Percentiles rank a stretch among this genome's conserved stretches.
These are phyloP conservation scores for Pterocles orientalis DNA, from an alignment of 2,113 vertebrate species.

Conservation along the genomic window DNA sequence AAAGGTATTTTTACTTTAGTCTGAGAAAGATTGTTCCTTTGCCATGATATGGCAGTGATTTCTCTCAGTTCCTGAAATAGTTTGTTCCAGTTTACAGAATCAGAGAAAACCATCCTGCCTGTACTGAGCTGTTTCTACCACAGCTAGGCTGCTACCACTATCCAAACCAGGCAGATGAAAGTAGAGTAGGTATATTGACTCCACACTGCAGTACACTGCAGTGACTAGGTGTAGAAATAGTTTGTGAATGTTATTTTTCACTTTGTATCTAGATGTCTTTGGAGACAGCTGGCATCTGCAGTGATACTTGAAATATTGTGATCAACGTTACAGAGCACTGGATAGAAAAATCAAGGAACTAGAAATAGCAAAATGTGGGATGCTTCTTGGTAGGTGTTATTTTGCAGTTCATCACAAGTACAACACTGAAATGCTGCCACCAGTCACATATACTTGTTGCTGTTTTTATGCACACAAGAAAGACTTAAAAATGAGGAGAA, in stretches of 20 bases:
- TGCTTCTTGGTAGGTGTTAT: slow-evolving; percentile 44
- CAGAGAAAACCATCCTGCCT: background rate
- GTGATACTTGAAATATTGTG: slow-evolving; percentile 38
- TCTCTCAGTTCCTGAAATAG: background rate
- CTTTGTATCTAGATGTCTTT: background rate
- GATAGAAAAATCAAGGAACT: slow-evolving; percentile 29
- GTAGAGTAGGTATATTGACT: background rate
- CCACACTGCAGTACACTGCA: background rate
- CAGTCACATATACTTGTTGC: slow-evolving; percentile 48
- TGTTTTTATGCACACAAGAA: slow-evolving; percentile 2
- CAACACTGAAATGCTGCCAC: slow-evolving; percentile 52
- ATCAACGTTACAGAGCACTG: background rate
- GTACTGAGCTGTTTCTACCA: background rate
- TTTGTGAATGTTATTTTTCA: background rate
- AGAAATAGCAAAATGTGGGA: slow-evolving; percentile 67
- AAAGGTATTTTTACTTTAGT: background rate
- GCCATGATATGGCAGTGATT: background rate
- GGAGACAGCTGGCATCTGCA: background rate
- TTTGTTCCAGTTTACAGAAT: background rate
- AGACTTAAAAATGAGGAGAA: background rate
- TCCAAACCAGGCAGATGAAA: background rate
- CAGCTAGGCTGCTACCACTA: background rate
- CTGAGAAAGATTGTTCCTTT: background rate
- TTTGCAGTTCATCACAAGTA: slow-evolving; percentile 58
- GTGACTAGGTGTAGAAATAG: background rate